These are phyloP conservation scores for Ammodytes marinus DNA, from an alignment of 2,113 vertebrate species.

Conservation along the genomic window DNA sequence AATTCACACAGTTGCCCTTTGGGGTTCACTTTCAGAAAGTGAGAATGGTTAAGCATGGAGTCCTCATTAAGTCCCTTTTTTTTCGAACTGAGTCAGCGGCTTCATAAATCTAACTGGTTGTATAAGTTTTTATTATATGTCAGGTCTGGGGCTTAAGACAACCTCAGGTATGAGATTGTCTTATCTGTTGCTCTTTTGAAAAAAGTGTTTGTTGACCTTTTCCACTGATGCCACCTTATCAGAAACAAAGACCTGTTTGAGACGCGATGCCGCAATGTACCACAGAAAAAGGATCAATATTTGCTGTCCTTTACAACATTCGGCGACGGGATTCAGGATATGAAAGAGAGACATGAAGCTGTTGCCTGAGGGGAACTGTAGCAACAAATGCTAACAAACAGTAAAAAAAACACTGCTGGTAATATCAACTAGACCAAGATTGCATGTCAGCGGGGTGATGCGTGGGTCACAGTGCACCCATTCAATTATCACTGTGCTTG, in stretches of 20 bases:
- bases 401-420: constrained; percentile 39
- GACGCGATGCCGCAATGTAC: constrained; percentile 17
- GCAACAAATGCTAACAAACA: constrained; percentile 58
- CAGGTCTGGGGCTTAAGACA: not conserved
- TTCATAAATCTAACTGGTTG: constrained; percentile 14
- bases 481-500: constrained; percentile 17
- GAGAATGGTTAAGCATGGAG: not conserved
- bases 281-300: constrained; percentile 72
- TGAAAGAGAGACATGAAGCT: constrained; percentile 56
- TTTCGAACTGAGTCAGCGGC: not conserved
- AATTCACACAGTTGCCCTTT: not conserved
- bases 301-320: constrained; percentile 74
- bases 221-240: constrained; percentile 42
- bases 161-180: not conserved
- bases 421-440: constrained; percentile 26
- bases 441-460: constrained; percentile 38
- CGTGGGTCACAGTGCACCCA: constrained; percentile 43
- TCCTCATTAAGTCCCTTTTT: constrained; percentile 3
- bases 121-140: constrained; percentile 17
- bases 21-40: not conserved
- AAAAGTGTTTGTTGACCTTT: constrained; percentile 53
- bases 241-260: constrained; percentile 42
- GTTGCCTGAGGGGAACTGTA: constrained; percentile 44
- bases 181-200: constrained; percentile 45
- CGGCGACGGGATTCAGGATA: constrained; percentile 69